A percentile compares a stretch with the other conserved stretches of the same genome.
Conservation (phyloP, 2,888 invertebrate species). For the Hermodice carunculata region DNA sequence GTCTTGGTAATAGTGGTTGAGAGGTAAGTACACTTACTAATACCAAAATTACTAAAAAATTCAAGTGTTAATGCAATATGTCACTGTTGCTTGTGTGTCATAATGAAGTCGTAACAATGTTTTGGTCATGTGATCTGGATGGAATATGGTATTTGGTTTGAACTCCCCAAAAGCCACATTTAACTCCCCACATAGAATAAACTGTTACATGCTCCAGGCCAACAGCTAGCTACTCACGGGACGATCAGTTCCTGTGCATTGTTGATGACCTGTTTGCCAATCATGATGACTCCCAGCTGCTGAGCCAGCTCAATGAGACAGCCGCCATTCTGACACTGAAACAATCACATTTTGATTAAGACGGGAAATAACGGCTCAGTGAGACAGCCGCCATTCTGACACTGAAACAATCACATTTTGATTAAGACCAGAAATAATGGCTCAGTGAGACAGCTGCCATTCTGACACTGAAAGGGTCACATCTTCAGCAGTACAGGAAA, state of each 20-base stretch:
- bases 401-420: slow-evolving; percentile 67
- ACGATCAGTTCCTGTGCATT: slow-evolving; percentile 74
- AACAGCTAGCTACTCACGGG: slow-evolving; percentile 71
- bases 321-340: slow-evolving; percentile 74
- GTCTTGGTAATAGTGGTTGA: too few relatives aligned
- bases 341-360: too few relatives aligned
- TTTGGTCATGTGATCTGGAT: too few relatives aligned
- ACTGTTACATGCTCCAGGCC: too few relatives aligned
- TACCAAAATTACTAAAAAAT: neutral
- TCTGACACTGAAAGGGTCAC: slow-evolving; percentile 70
- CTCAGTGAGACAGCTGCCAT: slow-evolving; percentile 74
- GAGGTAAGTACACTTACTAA: neutral
- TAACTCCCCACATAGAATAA: too few relatives aligned
- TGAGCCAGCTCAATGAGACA: slow-evolving; percentile 74
- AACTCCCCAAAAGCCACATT: too few relatives aligned
- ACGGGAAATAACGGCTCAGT: too few relatives aligned
- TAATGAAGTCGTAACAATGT: too few relatives aligned
- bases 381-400: slow-evolving; percentile 74
- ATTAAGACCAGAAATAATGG: too few relatives aligned
- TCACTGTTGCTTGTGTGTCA: too few relatives aligned
- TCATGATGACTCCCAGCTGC: slow-evolving; percentile 75
- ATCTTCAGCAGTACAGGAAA: too few relatives aligned
- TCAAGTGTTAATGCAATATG: neutral
- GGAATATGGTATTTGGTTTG: too few relatives aligned
- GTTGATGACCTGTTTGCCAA: slow-evolving; percentile 75